Evolutionary conservation across 2,888 invertebrate species (phyloP), one percentile per base, ranked within the genome.

Genomic region (Phyllotreta cruciferae): DNA sequence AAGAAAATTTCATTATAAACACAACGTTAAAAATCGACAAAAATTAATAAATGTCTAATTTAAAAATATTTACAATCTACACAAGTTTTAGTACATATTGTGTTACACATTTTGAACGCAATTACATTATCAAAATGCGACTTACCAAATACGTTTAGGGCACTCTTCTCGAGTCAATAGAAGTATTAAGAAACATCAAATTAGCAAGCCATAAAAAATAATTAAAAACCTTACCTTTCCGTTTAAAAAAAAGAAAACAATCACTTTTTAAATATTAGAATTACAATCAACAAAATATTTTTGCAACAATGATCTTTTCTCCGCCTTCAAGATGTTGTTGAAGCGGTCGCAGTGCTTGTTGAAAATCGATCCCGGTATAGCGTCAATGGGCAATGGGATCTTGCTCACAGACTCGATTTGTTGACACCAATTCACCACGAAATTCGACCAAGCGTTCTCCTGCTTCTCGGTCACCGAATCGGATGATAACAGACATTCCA

Each of bases 381-480:
- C 70, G 66, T 81, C 81, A 11, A 81, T 64, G 9, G 81, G 80
- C 35, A 70, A 62, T 1, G 78, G 77, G 9, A 78, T 68, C 64
- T 75, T 76, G 61, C 68, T 71, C 9, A 71, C 71, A n/a, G 57
- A 55, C 42, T 69, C 72, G 35, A 70, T 68, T 0, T 84, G 82
- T 36, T 86, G 77, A 0, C 85, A 83, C 54, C 86, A 77, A 0
- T 82, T 83, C 63, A 82, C 81, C 4, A 87, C 80, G 78, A 86
- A 87, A 66, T 83, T 83, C 7, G 80, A 83, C 86, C 86, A 87
- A 35, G 77, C 77, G 24, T 68, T 70, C 47, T 73, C 74, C 60
- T 82, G 80, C 44, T 76, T 76, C 36, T 78, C 78, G 3, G 72
- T 74, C 5, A 71, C 73, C 35, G 76, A 74, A 35, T 75, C 75